phyloP scores from a whole-genome alignment of 2,113 vertebrate species.

The Heteronetta atricapilla region DNA sequence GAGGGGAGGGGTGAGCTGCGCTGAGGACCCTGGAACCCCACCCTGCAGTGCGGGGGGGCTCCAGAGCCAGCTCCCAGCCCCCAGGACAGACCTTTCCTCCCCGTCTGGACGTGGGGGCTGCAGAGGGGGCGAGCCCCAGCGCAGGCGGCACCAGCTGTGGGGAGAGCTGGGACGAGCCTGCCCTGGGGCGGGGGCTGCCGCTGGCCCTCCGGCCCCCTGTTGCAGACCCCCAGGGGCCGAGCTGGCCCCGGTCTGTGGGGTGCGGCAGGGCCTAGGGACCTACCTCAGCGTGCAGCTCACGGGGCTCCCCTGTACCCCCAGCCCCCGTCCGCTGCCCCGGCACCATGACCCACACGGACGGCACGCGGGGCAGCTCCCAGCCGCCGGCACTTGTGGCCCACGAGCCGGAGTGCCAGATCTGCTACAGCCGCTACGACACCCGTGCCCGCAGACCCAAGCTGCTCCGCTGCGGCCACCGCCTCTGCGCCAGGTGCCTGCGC shows the following conservation, averaged over 20 bases:
- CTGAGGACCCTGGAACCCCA: neutral
- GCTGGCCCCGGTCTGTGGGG: rapidly evolving
- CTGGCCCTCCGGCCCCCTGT: neutral
- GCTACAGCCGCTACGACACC: constrained; percentile 84
- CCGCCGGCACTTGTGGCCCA: constrained; percentile 66
- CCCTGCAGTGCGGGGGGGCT: too few species aligned
- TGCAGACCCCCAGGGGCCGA: too few species aligned
- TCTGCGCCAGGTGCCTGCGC: constrained; percentile 85
- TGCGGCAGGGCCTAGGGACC: neutral
- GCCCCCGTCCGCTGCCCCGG: neutral
- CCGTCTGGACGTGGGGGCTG: neutral
- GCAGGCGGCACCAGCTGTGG: neutral
- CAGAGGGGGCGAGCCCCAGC: neutral
- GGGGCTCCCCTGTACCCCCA: neutral
- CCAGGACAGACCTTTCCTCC: too few species aligned
- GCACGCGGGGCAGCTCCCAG: neutral
- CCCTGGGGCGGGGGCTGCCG: neutral
- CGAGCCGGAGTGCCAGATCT: constrained; percentile 89
- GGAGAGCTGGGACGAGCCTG: neutral
- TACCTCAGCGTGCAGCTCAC: neutral
- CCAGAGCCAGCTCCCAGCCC: neutral
- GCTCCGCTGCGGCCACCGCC: constrained; percentile 82
- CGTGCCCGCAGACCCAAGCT: constrained; percentile 81
- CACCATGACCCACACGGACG: constrained; percentile 67
- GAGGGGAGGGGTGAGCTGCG: neutral